These are phyloP conservation scores for Amiota minor DNA, from an alignment of 2,888 invertebrate genomes.

Conservation along the genomic window DNA sequence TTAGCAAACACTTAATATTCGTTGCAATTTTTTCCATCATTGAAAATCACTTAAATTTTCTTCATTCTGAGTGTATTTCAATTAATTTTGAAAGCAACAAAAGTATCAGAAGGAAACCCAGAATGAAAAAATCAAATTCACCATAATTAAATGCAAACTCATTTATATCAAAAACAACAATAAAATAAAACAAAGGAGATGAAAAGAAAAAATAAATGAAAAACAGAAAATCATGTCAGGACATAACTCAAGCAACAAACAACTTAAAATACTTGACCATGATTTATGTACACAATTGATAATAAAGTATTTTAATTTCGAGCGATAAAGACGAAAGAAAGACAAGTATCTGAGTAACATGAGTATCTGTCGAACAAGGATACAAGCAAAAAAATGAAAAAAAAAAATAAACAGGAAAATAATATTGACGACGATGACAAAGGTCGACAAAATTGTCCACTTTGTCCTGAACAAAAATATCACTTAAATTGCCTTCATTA, in stretches of 20 bases:
- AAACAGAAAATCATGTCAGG: slow-evolving; percentile 1
- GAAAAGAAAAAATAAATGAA: neutral
- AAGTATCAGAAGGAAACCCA: neutral
- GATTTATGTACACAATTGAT: slow-evolving; percentile 24
- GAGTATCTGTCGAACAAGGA: no score
- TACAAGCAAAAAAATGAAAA: neutral
- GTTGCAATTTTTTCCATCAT: neutral
- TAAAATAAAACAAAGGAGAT: neutral
- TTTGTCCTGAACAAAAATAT: no score
- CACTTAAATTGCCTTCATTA: no score
- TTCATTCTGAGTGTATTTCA: neutral
- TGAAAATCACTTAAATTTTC: neutral
- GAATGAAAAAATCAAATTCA: slow-evolving; percentile 1
- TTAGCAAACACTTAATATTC: no score
- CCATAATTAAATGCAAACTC: slow-evolving; percentile 13
- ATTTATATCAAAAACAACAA: neutral
- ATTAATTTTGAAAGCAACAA: slow-evolving; percentile 14
- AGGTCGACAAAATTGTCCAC: neutral
- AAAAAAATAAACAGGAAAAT: neutral
- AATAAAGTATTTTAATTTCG: slow-evolving; percentile 18
- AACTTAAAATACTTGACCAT: slow-evolving; percentile 14
- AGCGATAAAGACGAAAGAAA: neutral
- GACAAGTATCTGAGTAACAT: no score
- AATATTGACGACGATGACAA: neutral
- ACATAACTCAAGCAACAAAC: neutral